These are phyloP conservation scores for Temnothorax curvispinosus DNA, from an alignment of 1,140 invertebrate genomes.

Conservation along the genomic window DNA sequence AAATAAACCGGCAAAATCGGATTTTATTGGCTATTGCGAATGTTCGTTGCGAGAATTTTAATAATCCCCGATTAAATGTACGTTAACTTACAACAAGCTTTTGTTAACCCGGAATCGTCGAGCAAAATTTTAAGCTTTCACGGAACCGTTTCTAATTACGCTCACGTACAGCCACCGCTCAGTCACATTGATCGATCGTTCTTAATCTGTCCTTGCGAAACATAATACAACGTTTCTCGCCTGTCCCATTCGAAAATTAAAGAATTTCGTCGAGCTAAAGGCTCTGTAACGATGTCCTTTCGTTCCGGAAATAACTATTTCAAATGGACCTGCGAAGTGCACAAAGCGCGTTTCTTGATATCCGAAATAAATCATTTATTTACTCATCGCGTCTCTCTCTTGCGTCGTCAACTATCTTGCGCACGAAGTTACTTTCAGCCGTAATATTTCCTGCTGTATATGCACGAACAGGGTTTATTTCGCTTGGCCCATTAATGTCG, in stretches of 20 bases:
- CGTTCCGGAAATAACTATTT: background rate
- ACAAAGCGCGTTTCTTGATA: constrained; percentile 12
- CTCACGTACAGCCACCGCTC: constrained; percentile 15
- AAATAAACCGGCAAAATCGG: background rate
- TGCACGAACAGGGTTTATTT: background rate
- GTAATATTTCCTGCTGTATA: constrained; percentile 11
- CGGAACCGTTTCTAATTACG: constrained; percentile 36
- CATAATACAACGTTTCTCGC: background rate
- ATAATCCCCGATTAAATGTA: constrained; percentile 46
- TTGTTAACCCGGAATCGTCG: background rate
- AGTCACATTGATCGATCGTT: constrained; percentile 37
- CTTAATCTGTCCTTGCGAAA: constrained; percentile 35
- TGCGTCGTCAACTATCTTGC: constrained; percentile 25
- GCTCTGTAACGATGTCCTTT: background rate
- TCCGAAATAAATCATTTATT: constrained; percentile 24
- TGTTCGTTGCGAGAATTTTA: constrained; percentile 37
- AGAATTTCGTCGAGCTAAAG: background rate
- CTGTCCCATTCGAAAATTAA: constrained; percentile 18
- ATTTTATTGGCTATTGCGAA: constrained; percentile 19
- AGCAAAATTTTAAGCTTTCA: constrained; percentile 22
- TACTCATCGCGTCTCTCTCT: background rate
- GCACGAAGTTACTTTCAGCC: background rate
- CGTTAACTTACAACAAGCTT: constrained; percentile 35
- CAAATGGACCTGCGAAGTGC: background rate
- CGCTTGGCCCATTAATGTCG: constrained; percentile 35